Percentiles rank a stretch among this genome's conserved stretches.
These are phyloP conservation scores for Gallinago media DNA, from an alignment of 2,113 vertebrate species.

Conservation along the genomic window DNA sequence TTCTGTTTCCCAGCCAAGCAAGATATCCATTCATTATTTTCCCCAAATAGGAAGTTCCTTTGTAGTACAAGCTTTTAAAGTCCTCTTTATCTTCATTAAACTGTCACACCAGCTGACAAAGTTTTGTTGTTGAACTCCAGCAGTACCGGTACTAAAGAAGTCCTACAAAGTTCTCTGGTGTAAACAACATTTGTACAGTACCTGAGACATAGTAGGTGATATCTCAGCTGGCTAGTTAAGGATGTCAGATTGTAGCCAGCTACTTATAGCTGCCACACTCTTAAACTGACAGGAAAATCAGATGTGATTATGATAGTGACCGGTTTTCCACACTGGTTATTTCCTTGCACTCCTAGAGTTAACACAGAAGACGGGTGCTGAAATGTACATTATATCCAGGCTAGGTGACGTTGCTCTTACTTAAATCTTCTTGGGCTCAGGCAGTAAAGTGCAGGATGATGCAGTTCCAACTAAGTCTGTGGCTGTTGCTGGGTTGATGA, in stretches of 20 bases:
- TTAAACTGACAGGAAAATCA: conserved; percentile 2
- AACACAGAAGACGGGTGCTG: neutral
- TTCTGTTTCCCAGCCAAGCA: conserved; percentile 27
- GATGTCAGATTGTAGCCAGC: neutral
- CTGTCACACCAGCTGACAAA: conserved; percentile 58
- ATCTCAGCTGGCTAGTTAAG: conserved; percentile 5
- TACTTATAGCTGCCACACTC: neutral
- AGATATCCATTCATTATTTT: conserved; percentile 59
- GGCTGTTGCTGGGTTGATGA: neutral
- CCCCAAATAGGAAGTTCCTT: conserved; percentile 1
- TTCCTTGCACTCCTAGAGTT: neutral
- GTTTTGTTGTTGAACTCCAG: conserved; percentile 47
- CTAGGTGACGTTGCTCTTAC: neutral
- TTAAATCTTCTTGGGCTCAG: neutral
- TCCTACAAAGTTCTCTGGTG: conserved; percentile 2
- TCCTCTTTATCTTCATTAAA: conserved; percentile 71
- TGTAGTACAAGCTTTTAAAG: conserved; percentile 55
- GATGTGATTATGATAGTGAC: neutral
- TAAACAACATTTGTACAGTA: conserved; percentile 29
- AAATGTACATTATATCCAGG: neutral
- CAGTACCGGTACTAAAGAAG: neutral
- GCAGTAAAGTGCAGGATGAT: neutral
- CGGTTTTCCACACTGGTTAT: neutral
- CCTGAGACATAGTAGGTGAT: neutral
- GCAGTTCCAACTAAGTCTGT: neutral